Evolutionary conservation across 2,113 vertebrate genomes (phyloP).

Genomic region (Osmerus eperlanus): DNA sequence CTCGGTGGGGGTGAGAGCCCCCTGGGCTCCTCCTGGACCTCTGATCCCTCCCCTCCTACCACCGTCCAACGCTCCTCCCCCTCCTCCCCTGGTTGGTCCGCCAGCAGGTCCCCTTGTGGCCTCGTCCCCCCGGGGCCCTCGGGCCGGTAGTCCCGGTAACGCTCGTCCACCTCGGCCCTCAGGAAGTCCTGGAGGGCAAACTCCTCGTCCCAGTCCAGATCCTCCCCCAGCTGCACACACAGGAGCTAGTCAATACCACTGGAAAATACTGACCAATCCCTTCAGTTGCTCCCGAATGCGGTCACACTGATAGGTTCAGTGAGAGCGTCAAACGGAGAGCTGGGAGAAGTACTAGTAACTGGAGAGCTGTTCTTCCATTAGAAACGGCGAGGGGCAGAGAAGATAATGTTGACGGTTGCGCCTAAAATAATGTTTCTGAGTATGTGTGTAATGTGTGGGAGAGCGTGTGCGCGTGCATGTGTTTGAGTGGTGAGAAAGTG

Average conservation of each 20-base stretch:
- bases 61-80: slow-evolving; percentile 50
- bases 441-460: background rate
- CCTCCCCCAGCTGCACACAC: slow-evolving; percentile 52
- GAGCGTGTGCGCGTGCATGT: background rate
- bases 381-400: background rate
- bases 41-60: slow-evolving; percentile 41
- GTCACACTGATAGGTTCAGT: too few species aligned
- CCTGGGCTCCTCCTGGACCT: slow-evolving; percentile 24
- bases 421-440: background rate
- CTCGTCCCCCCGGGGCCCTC: background rate
- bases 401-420: too few species aligned
- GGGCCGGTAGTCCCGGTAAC: slow-evolving; percentile 24
- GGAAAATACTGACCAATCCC: too few species aligned
- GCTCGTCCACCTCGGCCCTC: slow-evolving; percentile 42
- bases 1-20: slow-evolving; percentile 21
- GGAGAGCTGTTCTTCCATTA: too few species aligned
- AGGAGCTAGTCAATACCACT: background rate
- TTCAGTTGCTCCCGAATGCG: too few species aligned
- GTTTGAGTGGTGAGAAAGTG: background rate
- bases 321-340: too few species aligned
- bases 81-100: slow-evolving; percentile 10
- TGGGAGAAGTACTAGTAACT: background rate
- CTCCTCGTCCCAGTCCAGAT: slow-evolving; percentile 68
- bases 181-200: slow-evolving; percentile 61
- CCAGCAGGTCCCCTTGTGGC: slow-evolving; percentile 21